Conservation (phyloP, 2,113 vertebrate species). For the Eupsittula cactorum region DNA sequence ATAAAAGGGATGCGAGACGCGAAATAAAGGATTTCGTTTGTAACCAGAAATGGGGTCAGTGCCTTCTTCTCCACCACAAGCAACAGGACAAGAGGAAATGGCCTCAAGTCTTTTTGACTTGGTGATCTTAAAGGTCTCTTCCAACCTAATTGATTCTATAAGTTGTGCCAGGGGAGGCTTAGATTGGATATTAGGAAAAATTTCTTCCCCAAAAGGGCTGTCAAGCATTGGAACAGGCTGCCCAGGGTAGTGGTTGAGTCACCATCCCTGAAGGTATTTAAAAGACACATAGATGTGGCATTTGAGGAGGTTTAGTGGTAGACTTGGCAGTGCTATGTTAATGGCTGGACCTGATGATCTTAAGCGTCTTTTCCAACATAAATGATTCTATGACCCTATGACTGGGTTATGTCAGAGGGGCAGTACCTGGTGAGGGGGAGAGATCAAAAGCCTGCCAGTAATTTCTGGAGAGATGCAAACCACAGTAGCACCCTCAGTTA, state of each 20-base stretch:
- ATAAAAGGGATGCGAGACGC: no score
- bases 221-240: neutral
- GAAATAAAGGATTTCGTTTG: no score
- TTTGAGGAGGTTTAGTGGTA: neutral
- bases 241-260: neutral
- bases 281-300: neutral
- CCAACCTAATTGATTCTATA: neutral
- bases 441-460: neutral
- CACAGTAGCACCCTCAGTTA: rapidly evolving
- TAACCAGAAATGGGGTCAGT: no score
- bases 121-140: neutral
- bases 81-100: neutral
- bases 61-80: neutral
- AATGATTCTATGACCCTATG: neutral
- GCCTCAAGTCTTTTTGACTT: neutral
- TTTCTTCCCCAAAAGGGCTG: neutral
- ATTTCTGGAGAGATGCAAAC: neutral
- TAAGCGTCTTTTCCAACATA: neutral
- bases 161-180: neutral
- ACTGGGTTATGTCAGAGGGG: neutral
- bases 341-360: neutral
- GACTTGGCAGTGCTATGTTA: neutral
- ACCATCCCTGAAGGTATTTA: neutral
- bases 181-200: neutral
- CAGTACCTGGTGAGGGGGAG: neutral